Evolutionary conservation across 2,888 invertebrate species (phyloP), one percentile per base, ranked within the genome.

Genomic region (Protophormia terraenovae): DNA sequence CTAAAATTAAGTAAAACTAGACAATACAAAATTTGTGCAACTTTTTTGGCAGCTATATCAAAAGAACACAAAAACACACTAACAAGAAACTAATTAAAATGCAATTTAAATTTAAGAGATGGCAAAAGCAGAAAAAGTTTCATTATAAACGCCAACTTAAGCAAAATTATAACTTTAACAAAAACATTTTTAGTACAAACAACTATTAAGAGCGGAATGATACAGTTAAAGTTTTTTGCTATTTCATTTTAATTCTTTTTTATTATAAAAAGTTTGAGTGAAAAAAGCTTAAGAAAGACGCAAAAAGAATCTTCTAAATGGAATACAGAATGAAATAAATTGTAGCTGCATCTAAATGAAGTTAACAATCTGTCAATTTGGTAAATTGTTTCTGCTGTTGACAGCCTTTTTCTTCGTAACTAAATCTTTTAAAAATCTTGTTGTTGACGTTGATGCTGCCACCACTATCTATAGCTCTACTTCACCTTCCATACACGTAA

Each of bases 351-450:
- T 82, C 90, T 92, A 92, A 92, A 92, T 92, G 92, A 92, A 92
- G 92, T 91, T 92, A 92, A 90, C 91, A 91, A 91, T 89, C 90
- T 91, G 91, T 90, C 92, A 90, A 90, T 90, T 90, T 90, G 90
- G 90, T 91, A 92, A 92, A 90, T 90, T 92, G 90, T 90, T 92
- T 92, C 92, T 92, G 92, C 92, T 92, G 91, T 89, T 92, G 91
- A 92, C 92, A 90, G 92, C 91, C 88, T 89, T 91, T 90, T 90
- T 90, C 90, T 89, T 90, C 89, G 90, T 89, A 87, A 88, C 82
- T 45, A 82, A 90, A 89, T 91, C 90, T 89, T 89, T 87, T 85
- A 87, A 89, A 87, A 86, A 87, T 86, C 83, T 83, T 75, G 67
- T 32, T 47, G 78, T 60, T 41, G 41, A 60, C 45, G 47, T 64